Conservation (phyloP, 2,113 vertebrate species). For the Macaca nemestrina region DNA sequence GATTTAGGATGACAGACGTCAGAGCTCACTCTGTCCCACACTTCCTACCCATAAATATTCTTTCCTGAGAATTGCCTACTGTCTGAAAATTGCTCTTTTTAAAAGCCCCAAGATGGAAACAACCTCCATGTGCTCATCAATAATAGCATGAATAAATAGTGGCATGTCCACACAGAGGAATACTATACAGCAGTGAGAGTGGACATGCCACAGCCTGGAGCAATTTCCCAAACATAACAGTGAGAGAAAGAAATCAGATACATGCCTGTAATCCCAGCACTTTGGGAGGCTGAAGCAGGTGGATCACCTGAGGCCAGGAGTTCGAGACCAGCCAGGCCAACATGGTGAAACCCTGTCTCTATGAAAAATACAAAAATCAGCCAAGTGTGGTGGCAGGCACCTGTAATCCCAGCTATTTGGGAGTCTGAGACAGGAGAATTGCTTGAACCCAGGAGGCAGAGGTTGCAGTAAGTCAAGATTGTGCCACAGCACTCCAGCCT, state of each 20-base stretch:
- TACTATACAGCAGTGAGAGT: neutral
- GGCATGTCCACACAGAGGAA: neutral
- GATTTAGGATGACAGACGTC: neutral
- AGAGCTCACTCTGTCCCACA: neutral
- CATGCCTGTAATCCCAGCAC: neutral
- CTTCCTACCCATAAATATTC: neutral
- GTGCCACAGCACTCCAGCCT: no score
- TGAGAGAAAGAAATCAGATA: neutral
- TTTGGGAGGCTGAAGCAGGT: no score
- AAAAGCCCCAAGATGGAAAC: neutral
- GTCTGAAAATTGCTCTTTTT: neutral
- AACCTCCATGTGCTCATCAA: neutral
- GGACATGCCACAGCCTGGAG: neutral
- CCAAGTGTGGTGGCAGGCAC: no score
- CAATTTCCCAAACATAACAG: neutral
- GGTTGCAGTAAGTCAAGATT: no score
- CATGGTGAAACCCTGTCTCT: no score
- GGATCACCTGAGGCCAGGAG: no score
- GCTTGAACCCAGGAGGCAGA: no score
- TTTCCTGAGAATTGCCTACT: neutral
- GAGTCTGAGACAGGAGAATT: no score
- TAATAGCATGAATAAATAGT: neutral
- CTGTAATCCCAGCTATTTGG: no score
- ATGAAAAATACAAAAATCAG: no score
- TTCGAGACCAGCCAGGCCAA: no score